Base-by-base conservation (phyloP, 2,113 vertebrate genomes). In the Erythrocercus mccallii region DNA sequence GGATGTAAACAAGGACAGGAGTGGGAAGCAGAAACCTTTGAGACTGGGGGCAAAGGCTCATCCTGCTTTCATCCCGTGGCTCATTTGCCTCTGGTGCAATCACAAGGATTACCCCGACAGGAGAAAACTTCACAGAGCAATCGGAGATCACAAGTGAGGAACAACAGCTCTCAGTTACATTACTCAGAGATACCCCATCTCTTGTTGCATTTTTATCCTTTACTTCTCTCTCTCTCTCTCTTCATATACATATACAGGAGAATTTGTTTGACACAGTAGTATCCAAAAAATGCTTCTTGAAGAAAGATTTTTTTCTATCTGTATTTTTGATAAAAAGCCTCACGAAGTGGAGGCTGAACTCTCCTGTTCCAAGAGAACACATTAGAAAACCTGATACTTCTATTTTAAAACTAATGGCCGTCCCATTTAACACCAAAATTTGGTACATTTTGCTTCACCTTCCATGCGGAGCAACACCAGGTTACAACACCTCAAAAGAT, bases 1-100 rank as follows among this genome's bases (percentile, higher is more conserved):
- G 81, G 78, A 86, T 87, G 51, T 85, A 95, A 93, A 96, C 3
- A 27, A 70, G 86, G 84, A 84, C 53, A 53, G 60, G 48, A 58
- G 14, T 54, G 70, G 47, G 54, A 84, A 80, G 35, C 10, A 47
- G 76, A 72, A 85, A 80, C 38, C 35, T 78, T 47, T 81, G 42
- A 77, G 40, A 81, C 58, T 19, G 44, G 74, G 78, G 84, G 79
- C 91, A 94, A 85, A 96, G 92, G 60, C 72, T 81, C 8, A 7
- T 90, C 83, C 92, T 89, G 56, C 73, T 80, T 95, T 89, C 73
- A 40, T 40, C 40, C 27, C 37, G 21, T n/a, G 44, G n/a, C 38
- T 83, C 53, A 17, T 48, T 48, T 66, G 22, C 37, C 53, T 87
- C 56, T 68, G 70, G n/a, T 45, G 56, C 45, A 87, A 81, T 88